Conservation (phyloP, 2,113 vertebrate species). For the Alexandromys fortis region DNA sequence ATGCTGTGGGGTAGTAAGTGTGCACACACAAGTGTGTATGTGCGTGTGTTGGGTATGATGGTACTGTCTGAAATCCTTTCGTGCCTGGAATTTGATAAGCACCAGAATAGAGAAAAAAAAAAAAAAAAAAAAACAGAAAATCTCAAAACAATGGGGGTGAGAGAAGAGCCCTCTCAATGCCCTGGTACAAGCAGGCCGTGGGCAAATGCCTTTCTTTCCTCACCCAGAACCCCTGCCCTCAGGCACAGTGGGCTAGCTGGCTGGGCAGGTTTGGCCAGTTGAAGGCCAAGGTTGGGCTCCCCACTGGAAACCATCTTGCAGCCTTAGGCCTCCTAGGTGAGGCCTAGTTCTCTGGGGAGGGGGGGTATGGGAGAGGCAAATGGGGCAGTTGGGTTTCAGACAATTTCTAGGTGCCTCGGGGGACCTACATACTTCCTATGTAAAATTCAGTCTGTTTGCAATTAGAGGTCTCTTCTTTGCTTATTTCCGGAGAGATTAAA, state of each 20-base stretch:
- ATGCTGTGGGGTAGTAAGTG: neutral
- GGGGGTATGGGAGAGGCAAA: conserved; percentile 70
- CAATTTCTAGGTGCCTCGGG: conserved; percentile 84
- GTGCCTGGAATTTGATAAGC: conserved; percentile 69
- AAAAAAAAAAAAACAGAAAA: conserved; percentile 49
- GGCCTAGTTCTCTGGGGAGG: conserved; percentile 78
- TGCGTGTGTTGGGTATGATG: neutral
- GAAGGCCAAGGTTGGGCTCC: conserved; percentile 30
- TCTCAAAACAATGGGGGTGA: conserved; percentile 42
- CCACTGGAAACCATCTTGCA: neutral
- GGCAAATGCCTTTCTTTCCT: conserved; percentile 70
- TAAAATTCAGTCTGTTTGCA: conserved; percentile 88
- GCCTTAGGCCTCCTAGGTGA: conserved; percentile 65
- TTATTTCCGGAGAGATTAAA: conserved; percentile 88
- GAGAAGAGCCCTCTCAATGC: conserved; percentile 59
- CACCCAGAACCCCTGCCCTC: conserved; percentile 37
- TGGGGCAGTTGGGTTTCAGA: conserved; percentile 83
- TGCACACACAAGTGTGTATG: neutral
- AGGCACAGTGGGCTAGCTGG: conserved; percentile 56
- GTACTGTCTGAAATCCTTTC: conserved; percentile 51
- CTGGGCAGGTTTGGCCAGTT: conserved; percentile 60
- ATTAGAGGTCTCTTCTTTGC: conserved; percentile 86
- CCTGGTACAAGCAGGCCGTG: conserved; percentile 28
- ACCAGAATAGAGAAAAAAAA: conserved; percentile 23
- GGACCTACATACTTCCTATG: conserved; percentile 86